A percentile compares a stretch with the other conserved stretches of the same genome.
Evolutionary conservation across 2,113 vertebrate genomes (phyloP).

Genomic region (Anhinga anhinga): DNA sequence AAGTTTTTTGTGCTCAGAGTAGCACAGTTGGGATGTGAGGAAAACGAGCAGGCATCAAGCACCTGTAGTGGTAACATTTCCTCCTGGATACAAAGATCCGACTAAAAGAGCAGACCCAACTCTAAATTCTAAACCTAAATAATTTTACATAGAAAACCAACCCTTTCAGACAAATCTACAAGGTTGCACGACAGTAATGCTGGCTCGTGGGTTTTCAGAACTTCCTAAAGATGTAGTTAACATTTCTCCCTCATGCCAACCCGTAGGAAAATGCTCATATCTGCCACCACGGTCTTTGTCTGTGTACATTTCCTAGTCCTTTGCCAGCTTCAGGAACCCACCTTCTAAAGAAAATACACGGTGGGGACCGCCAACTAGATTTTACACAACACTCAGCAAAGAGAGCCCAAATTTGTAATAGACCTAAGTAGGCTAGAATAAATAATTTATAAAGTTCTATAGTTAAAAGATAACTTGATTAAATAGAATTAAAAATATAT

Average conservation of each 20-base stretch:
- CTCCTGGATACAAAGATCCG: background rate
- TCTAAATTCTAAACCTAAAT: background rate
- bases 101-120: background rate
- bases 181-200: background rate
- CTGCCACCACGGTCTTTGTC: background rate
- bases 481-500: background rate
- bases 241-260: background rate
- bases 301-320: background rate
- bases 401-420: background rate
- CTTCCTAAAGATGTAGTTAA: background rate
- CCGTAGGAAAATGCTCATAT: background rate
- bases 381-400: background rate
- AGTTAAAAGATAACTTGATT: background rate
- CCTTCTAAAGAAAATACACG: background rate
- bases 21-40: background rate
- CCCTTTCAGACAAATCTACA: background rate
- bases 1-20: background rate
- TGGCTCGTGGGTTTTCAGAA: background rate
- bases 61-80: background rate
- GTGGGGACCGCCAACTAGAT: background rate
- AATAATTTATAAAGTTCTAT: background rate
- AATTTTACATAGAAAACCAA: background rate
- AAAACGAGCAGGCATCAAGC: background rate
- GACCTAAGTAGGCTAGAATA: background rate
- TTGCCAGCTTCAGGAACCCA: background rate